These are phyloP conservation scores for Lordiphosa clarofinis DNA, from an alignment of 1,140 invertebrate genomes.

Conservation along the genomic window DNA sequence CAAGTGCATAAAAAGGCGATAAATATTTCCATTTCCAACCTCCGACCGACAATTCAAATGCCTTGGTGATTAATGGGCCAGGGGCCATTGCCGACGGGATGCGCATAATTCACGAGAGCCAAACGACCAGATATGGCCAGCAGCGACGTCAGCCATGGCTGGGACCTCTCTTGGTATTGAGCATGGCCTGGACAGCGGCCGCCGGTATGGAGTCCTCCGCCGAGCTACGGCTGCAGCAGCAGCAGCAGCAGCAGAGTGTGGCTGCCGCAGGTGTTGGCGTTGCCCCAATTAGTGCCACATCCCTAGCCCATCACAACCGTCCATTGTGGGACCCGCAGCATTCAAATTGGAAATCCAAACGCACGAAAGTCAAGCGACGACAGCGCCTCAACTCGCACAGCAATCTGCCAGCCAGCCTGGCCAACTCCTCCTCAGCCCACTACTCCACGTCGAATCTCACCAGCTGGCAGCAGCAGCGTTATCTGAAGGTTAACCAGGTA, in stretches of 20 bases:
- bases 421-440: constrained; percentile 15
- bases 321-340: neutral
- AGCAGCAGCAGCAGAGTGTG: constrained; percentile 11
- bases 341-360: constrained; percentile 49
- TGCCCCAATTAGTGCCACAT: constrained; percentile 31
- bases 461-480: constrained; percentile 52
- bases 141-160: constrained; percentile 25
- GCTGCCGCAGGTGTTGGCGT: constrained; percentile 15
- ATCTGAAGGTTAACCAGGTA: constrained; percentile 74
- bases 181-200: constrained; percentile 38
- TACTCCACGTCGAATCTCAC: constrained; percentile 17
- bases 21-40: constrained; percentile 37
- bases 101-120: constrained; percentile 62
- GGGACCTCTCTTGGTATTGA: constrained; percentile 15
- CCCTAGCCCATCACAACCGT: neutral
- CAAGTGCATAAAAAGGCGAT: constrained; percentile 62
- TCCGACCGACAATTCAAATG: constrained; percentile 51
- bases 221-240: constrained; percentile 34
- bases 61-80: constrained; percentile 72
- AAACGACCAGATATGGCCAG: constrained; percentile 37
- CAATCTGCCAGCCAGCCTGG: constrained; percentile 48
- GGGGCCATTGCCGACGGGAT: constrained; percentile 67
- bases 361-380: constrained; percentile 71
- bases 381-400: constrained; percentile 60
- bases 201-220: constrained; percentile 59